A percentile compares a stretch with the other conserved stretches of the same genome.
These are phyloP conservation scores for Hipposideros larvatus DNA, from an alignment of 2,797 vertebrate species.

Conservation along the genomic window DNA sequence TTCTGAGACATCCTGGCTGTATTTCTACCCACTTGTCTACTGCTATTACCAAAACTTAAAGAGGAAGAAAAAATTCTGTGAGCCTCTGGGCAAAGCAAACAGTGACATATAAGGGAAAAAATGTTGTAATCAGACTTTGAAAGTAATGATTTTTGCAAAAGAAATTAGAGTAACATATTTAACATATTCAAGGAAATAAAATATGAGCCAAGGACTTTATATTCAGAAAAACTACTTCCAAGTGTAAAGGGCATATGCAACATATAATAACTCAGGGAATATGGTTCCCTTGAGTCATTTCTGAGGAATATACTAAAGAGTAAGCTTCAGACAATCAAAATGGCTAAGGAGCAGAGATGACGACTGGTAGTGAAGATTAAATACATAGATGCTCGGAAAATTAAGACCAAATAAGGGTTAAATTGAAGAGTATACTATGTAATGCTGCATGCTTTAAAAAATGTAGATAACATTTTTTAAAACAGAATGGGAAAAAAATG, in stretches of 20 bases:
- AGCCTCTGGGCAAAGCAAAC: neutral
- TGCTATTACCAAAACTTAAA: slow-evolving; percentile 21
- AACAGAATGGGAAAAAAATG: neutral
- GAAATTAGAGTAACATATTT: neutral
- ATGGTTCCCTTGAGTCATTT: neutral
- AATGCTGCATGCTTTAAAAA: neutral
- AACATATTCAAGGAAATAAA: slow-evolving; percentile 38
- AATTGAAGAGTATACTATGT: neutral
- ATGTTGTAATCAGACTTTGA: neutral
- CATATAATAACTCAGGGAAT: neutral
- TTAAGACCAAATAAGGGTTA: neutral
- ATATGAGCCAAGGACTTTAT: neutral
- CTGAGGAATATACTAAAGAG: neutral
- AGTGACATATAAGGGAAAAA: neutral
- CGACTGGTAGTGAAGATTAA: neutral
- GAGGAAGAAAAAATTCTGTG: neutral
- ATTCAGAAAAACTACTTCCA: slow-evolving; percentile 3
- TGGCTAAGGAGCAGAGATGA: neutral
- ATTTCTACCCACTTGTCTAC: neutral
- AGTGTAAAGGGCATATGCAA: neutral
- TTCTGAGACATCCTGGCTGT: neutral
- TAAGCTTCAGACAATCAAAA: neutral
- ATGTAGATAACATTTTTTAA: neutral
- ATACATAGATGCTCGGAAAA: neutral
- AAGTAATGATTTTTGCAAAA: slow-evolving; percentile 8